Base-by-base conservation (phyloP, 1,140 invertebrate species). In the Notospermus geniculatus region DNA sequence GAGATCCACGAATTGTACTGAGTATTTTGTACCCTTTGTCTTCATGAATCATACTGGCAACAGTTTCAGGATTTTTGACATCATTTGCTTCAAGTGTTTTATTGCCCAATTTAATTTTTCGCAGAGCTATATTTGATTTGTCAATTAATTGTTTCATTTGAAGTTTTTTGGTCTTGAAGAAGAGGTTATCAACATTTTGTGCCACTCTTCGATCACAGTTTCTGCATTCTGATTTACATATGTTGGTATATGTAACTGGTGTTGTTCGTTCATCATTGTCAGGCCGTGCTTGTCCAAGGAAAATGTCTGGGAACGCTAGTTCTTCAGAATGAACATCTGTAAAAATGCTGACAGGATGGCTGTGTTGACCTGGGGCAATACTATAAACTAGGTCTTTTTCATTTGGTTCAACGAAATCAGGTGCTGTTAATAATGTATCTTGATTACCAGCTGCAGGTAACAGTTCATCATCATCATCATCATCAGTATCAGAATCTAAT, bases 91-190 rank as follows among this genome's bases (percentile, higher is more conserved):
- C 67, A 29, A 63, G 45, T 54, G 62, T 59, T 32, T 60, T 61
- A 30, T 54, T 60, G 19, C 62, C 29, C 57, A 54, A 53, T 59
- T 69, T 59, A 45, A 50, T 54, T 43, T 55, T 62, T 29, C 68
- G 25, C 15, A 65, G 54, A 29, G 65, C 62, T 17, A 69, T 53
- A 22, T 50, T 30, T 1, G 61, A 57, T 58, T 63, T 62, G 32
- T 64, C 68, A 29, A 52, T 30, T 25, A 69, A 36, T 29, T 62
- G 60, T 55, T 69, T 69, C 27, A 69, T 59, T 54, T 69, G 65
- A 15, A 69, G 52, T 57, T 64, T 69, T 56, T 69, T 67, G 22
- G 19, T 53, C 67, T 67, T 54, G 59, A 69, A 61, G 64, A 69
- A 17, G 61, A 32, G 54, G 65, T 70, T 39, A 32, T 60, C 53